Conservation (phyloP, 1,140 invertebrate genomes). For the Archegozetes longisetosus region DNA sequence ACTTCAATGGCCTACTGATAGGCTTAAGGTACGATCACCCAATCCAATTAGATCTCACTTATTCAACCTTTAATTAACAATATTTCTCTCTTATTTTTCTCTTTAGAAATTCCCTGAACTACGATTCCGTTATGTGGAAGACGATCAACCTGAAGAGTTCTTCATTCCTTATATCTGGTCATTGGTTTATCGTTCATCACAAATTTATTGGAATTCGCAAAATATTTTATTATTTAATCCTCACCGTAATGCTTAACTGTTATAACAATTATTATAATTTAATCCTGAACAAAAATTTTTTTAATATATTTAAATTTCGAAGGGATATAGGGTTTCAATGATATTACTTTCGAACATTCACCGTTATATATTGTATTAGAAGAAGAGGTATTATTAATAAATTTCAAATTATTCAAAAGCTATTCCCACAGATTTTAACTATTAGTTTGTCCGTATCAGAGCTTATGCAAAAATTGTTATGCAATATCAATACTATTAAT, state of each 20-base stretch:
- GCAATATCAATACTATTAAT: too few species aligned
- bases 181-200: slow-evolving; percentile 59
- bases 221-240: slow-evolving; percentile 30
- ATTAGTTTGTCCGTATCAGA: too few species aligned
- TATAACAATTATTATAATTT: not conserved
- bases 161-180: slow-evolving; percentile 99
- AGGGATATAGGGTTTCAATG: too few species aligned
- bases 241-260: slow-evolving; percentile 8
- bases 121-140: slow-evolving; percentile 98
- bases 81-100: not conserved
- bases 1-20: slow-evolving; percentile 73
- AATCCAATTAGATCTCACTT: slow-evolving; percentile 3
- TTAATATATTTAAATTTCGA: too few species aligned
- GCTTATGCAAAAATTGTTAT: too few species aligned
- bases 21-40: slow-evolving; percentile 54
- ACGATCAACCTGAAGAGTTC: slow-evolving; percentile 95
- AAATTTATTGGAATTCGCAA: slow-evolving; percentile 52
- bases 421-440: too few species aligned
- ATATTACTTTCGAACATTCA: too few species aligned
- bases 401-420: too few species aligned
- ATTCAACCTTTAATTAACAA: slow-evolving; percentile 7
- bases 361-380: too few species aligned
- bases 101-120: slow-evolving; percentile 92
- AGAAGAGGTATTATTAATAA: too few species aligned
- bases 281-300: too few species aligned